These are phyloP conservation scores for Mercenaria mercenaria DNA, from an alignment of 1,140 invertebrate genomes.

Conservation along the genomic window DNA sequence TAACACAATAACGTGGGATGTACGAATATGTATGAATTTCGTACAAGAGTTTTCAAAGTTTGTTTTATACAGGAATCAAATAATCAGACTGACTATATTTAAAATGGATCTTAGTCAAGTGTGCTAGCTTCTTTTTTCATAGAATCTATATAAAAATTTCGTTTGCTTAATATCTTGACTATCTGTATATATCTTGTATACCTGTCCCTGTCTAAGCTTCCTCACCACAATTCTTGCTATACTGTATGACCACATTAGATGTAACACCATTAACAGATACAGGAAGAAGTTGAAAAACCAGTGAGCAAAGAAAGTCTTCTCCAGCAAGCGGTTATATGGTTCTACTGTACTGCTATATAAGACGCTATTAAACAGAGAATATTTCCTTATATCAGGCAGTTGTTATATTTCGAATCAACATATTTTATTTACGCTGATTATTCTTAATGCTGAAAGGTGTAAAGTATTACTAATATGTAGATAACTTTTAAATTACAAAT, in stretches of 20 bases:
- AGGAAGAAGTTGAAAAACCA: constrained; percentile 56
- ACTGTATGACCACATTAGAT: constrained; percentile 53
- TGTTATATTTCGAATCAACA: too few species aligned
- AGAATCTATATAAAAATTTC: background rate
- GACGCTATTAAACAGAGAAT: background rate
- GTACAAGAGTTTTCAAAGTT: background rate
- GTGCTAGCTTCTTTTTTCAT: background rate
- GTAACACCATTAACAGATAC: constrained; percentile 26
- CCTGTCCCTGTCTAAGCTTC: constrained; percentile 20
- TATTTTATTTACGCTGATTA: too few species aligned
- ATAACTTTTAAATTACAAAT: background rate
- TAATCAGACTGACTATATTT: background rate
- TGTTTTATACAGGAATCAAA: background rate
- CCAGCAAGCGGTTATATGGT: constrained; percentile 29
- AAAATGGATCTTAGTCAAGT: background rate
- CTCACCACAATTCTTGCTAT: background rate
- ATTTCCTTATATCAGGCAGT: background rate
- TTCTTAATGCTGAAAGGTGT: too few species aligned
- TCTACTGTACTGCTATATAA: constrained; percentile 32
- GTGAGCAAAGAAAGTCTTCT: constrained; percentile 45
- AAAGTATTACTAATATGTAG: too few species aligned
- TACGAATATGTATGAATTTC: background rate
- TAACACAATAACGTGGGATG: too few species aligned
- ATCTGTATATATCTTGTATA: too few species aligned
- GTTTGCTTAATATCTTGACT: background rate